Evolutionary conservation across 2,888 invertebrate genomes (phyloP).

Genomic region (Dysmachus trigonus): DNA sequence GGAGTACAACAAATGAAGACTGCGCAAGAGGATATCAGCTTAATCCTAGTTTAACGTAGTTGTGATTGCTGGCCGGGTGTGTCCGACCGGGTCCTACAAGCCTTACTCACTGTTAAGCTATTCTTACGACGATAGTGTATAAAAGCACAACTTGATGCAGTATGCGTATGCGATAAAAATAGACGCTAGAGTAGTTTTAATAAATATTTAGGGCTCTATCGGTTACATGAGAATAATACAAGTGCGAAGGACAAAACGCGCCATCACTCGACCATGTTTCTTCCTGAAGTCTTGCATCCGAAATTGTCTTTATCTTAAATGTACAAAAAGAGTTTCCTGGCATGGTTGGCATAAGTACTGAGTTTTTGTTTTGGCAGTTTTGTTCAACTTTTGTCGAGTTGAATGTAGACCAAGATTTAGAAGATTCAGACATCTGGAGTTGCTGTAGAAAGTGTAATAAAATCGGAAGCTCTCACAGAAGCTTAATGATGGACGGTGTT

Average conservation of each 20-base stretch:
- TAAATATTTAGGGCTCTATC: slow-evolving; percentile 24
- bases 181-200: slow-evolving; percentile 20
- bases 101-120: neutral
- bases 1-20: slow-evolving; percentile 18
- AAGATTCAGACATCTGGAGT: neutral
- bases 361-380: neutral
- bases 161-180: slow-evolving; percentile 24
- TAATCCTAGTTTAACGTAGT: neutral
- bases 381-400: neutral
- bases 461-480: neutral
- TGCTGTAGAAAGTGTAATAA: neutral
- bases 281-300: slow-evolving; percentile 1
- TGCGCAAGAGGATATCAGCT: neutral
- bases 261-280: neutral
- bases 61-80: neutral
- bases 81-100: neutral
- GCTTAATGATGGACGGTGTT: neutral
- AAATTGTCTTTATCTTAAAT: neutral
- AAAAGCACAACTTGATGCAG: slow-evolving; percentile 28
- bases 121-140: slow-evolving; percentile 14
- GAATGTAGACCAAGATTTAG: neutral
- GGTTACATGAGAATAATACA: slow-evolving; percentile 4
- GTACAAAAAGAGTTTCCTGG: neutral
- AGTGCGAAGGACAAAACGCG: neutral
- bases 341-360: neutral